Evolutionary conservation across 2,113 vertebrate genomes (phyloP).

Genomic region (Rynchops niger): DNA sequence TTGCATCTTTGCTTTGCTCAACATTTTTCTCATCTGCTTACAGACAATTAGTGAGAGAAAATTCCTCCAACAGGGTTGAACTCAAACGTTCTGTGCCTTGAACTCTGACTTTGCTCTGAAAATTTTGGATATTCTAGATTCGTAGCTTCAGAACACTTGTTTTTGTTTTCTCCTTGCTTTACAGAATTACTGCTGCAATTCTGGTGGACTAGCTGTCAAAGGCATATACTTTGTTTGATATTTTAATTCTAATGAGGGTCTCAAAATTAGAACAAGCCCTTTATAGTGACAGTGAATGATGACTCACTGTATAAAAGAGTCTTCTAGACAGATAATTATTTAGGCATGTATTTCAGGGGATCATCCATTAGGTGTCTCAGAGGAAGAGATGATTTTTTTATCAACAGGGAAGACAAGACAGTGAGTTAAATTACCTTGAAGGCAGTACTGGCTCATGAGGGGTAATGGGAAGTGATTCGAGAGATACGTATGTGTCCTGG

Average conservation of each 20-base stretch:
- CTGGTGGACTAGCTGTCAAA: conserved; percentile 19
- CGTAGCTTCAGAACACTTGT: neutral
- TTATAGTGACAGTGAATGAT: conserved; percentile 58
- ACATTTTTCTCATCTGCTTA: neutral
- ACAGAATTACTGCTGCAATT: neutral
- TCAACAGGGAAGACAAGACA: conserved; percentile 37
- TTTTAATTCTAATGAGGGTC: conserved; percentile 56
- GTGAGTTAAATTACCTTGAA: conserved; percentile 51
- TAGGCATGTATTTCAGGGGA: conserved; percentile 56
- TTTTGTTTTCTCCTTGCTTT: conserved; percentile 13
- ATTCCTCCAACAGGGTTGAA: neutral
- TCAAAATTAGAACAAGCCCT: conserved; percentile 60
- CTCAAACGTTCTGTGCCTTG: neutral
- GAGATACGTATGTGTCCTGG: neutral
- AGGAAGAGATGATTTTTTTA: conserved; percentile 54
- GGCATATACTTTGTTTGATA: neutral
- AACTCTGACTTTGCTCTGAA: neutral
- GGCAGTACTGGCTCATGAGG: neutral
- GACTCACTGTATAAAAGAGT: conserved; percentile 35
- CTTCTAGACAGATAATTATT: conserved; percentile 63
- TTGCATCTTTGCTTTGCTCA: neutral
- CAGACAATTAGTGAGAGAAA: neutral
- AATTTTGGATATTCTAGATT: neutral
- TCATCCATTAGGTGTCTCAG: conserved; percentile 61
- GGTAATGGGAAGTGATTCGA: neutral